Base-by-base conservation (phyloP, 1,140 invertebrate genomes). In the Belonocnema kinseyi region DNA sequence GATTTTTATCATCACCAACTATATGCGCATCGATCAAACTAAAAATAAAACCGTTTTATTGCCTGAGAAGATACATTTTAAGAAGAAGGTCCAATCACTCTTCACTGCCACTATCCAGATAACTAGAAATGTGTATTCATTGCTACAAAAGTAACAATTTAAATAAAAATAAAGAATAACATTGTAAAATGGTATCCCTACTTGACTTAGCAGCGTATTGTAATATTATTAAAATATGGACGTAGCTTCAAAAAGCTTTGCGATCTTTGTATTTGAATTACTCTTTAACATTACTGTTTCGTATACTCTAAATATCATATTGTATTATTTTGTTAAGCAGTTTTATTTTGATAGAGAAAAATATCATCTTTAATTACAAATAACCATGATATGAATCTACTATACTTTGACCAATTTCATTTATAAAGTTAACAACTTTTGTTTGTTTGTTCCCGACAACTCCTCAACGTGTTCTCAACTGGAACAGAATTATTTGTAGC, bases 251-350 rank as follows among this genome's bases (percentile, higher is more conserved):
- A 66, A 66, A 66, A 66, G 61, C 26, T 66, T 66, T 40, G 12
- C 61, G 61, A 66, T 46, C 26, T 66, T 33, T 66, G 61, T 66
- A 66, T 66, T 66, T 33, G 26, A 66, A 40, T 66, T 40, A 40
- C 61, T 66, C 33, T 66, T 66, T n/a, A 54, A 66, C 33, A 66
- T 66, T 33, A 66, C 61, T 66, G 61, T 66, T 66, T 66, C 40
- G 40, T 66, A 66, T 66, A 66, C 46, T 66, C 61, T 66, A 66
- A 66, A 66, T 66, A 54, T 54, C 19, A 46, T 46, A 66, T 66
- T 66, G 61, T 66, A 66, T 66, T 66, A 21, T 66, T 66, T 66
- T 66, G 61, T 66, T 66, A 66, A 66, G 21, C 33, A 66, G 33
- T 66, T 66, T 66, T 66, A 66, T 66, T 66, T 46, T 26, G 12